phyloP scores from a whole-genome alignment of 2,888 invertebrate species.

The Cheilosia scutellata region DNA sequence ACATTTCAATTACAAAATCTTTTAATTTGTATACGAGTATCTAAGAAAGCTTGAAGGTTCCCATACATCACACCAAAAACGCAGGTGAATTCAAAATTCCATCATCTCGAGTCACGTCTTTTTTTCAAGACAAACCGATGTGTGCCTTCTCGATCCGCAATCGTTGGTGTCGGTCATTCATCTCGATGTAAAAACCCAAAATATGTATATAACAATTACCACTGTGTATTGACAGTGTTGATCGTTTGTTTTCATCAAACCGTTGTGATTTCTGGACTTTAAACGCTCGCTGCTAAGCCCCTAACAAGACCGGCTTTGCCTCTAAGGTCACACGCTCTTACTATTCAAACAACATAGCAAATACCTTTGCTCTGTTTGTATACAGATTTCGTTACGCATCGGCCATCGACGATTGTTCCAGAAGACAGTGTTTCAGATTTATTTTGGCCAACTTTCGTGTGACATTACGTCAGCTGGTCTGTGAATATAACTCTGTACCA shows the following conservation, averaged over 20 bases:
- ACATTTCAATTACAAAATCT: too few species aligned
- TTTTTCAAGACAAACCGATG: too few species aligned
- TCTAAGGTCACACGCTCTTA: slow-evolving; percentile 9
- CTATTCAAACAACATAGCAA: background rate
- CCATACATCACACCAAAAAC: too few species aligned
- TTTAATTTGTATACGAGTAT: too few species aligned
- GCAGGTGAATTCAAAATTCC: too few species aligned
- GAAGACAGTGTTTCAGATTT: background rate
- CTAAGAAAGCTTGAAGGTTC: too few species aligned
- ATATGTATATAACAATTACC: background rate
- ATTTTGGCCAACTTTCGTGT: background rate
- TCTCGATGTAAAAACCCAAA: background rate
- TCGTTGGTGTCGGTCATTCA: background rate
- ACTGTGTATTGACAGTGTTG: background rate
- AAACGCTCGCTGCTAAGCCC: background rate
- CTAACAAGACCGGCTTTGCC: slow-evolving; percentile 22
- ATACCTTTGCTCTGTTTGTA: background rate
- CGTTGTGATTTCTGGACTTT: background rate
- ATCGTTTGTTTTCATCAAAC: slow-evolving; percentile 1
- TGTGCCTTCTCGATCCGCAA: background rate
- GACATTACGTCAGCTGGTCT: slow-evolving; percentile 9
- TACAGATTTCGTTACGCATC: background rate
- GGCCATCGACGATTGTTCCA: slow-evolving; percentile 1
- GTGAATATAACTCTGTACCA: background rate
- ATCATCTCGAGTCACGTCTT: too few species aligned